Base-by-base conservation (phyloP, 2,888 invertebrate genomes). In the Pterostichus niger region DNA sequence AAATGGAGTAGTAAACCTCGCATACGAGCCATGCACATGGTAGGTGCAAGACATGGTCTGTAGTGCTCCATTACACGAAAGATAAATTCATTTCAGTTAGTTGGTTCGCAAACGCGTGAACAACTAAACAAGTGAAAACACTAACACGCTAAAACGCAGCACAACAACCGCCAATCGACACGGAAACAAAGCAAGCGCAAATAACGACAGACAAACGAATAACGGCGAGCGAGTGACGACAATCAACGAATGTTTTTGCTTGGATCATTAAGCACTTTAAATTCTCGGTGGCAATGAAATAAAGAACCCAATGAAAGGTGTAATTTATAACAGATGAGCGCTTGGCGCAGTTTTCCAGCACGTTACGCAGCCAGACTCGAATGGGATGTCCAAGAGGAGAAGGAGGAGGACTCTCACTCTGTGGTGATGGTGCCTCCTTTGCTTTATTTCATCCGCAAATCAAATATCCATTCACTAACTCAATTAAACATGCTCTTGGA, bases 301-400 rank as follows among this genome's bases (percentile, higher is more conserved):
- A 89, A 89, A 89, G 88, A 88, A 88, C 87, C 87, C 88, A 89
- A 88, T 88, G 89, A 88, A 89, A 88, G 88, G 88, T 89, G 88
- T 89, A 89, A 89, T 89, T 89, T 88, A 89, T 89, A 89, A 89
- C 88, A 88, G 88, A 89, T 89, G 88, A 88, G 87, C 87, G 86
- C 54, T 73, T 31, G 64, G 77, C 33, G 84, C 85, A 85, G 83
- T 86, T 86, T 86, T 86, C 84, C 86, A 82, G 81, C 80, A 84
- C 84, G 85, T 86, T 85, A 24, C 24, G 24, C 24, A 24, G 24
- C 24, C 24, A 24, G 24, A 3, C 24, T 24, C 24, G 82, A 83
- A 83, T 84, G 84, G 33, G 40, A 56, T 82, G 81, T 81, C 81
- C 81, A 64, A 24, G 64, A 33, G 44, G 44, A 68, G 44, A 17